These are phyloP conservation scores for Diloba caeruleocephala DNA, from an alignment of 2,888 invertebrate species.

Conservation along the genomic window DNA sequence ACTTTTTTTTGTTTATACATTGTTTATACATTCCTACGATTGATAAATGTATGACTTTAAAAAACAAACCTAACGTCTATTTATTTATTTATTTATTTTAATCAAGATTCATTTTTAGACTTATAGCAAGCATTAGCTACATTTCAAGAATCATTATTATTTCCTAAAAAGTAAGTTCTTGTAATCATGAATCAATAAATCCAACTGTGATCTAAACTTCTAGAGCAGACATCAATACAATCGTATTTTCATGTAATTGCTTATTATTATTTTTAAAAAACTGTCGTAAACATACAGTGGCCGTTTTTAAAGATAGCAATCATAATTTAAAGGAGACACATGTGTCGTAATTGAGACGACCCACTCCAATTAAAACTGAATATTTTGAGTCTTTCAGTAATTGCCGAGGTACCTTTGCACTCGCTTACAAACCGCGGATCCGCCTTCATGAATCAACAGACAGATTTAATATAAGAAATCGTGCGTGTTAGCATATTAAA, in stretches of 20 bases:
- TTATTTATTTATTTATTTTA: too few species aligned
- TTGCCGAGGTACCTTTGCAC: slow-evolving; percentile 67
- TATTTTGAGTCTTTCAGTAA: slow-evolving; percentile 80
- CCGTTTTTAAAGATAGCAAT: slow-evolving; percentile 74
- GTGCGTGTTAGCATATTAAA: slow-evolving; percentile 66
- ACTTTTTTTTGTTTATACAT: too few species aligned
- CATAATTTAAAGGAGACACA: slow-evolving; percentile 80
- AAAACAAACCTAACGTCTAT: too few species aligned
- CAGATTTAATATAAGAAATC: slow-evolving; percentile 57
- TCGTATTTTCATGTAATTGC: not conserved
- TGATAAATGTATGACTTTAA: too few species aligned
- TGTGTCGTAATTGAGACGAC: slow-evolving; percentile 78
- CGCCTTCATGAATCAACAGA: slow-evolving; percentile 56
- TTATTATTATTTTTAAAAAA: slow-evolving; percentile 5
- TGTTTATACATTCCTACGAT: too few species aligned
- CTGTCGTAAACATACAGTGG: slow-evolving; percentile 52
- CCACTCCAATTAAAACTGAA: slow-evolving; percentile 85
- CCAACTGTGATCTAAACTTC: too few species aligned
- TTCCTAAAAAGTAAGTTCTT: too few species aligned
- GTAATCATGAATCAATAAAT: too few species aligned
- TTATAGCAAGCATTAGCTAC: too few species aligned
- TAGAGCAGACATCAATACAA: not conserved
- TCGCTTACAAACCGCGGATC: slow-evolving; percentile 63
- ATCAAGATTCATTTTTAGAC: too few species aligned
- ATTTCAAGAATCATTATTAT: too few species aligned